These are phyloP conservation scores for Gymnothorax reevesii DNA, from an alignment of 2,797 vertebrate species.

Conservation along the genomic window DNA sequence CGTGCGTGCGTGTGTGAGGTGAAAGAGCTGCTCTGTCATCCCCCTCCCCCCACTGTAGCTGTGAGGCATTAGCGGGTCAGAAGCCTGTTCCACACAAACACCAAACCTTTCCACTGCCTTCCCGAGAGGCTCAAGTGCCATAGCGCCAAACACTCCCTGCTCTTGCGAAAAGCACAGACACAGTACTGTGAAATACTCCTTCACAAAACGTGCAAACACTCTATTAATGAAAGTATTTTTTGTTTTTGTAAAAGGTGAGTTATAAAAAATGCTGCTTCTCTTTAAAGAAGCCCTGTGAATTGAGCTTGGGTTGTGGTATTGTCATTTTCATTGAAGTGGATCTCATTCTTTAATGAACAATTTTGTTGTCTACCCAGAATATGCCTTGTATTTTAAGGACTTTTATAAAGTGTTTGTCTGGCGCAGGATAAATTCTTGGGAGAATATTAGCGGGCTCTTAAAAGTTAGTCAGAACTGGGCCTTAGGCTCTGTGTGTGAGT, in stretches of 20 bases:
- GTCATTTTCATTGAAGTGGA: not conserved
- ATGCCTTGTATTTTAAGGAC: not conserved
- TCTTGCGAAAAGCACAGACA: not conserved
- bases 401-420: not conserved
- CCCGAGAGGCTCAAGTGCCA: not conserved
- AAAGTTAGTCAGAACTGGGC: not conserved
- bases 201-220: too few species aligned
- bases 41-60: not conserved
- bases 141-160: not conserved
- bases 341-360: not conserved
- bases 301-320: not conserved
- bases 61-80: constrained; percentile 19
- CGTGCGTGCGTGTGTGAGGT: not conserved
- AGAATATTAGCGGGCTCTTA: not conserved
- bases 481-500: not conserved
- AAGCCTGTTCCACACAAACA: not conserved
- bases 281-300: not conserved
- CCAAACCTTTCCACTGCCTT: too few species aligned
- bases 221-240: too few species aligned
- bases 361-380: not conserved
- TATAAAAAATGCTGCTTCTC: too few species aligned
- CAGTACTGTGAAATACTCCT: too few species aligned
- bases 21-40: not conserved
- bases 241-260: too few species aligned
- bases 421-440: not conserved